These are phyloP conservation scores for Sebastes matsubarae DNA, from an alignment of 2,797 vertebrate genomes.

Conservation along the genomic window DNA sequence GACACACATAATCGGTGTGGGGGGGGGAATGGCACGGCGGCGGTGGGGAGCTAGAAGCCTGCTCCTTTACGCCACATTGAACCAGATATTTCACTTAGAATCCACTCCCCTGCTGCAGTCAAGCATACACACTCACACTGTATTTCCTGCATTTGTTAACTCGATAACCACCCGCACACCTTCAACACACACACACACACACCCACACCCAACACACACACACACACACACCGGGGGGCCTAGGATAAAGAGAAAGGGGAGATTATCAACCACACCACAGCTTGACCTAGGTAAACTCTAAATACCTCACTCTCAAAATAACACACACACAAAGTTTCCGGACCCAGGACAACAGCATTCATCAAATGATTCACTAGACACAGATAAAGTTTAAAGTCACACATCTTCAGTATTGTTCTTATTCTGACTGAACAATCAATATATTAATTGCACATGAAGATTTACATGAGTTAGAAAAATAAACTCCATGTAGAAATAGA, in stretches of 20 bases:
- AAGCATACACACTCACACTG: constrained; percentile 36
- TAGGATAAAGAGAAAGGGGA: neutral
- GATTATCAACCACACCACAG: constrained; percentile 7
- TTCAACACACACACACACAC: neutral
- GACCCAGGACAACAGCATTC: neutral
- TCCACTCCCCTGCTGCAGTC: constrained; percentile 57
- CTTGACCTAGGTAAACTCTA: neutral
- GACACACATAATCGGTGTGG: constrained; percentile 26
- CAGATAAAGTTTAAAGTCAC: neutral
- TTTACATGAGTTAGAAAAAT: neutral
- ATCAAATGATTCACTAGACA: neutral
- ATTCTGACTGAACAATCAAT: neutral
- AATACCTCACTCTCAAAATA: neutral
- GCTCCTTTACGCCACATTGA: constrained; percentile 64
- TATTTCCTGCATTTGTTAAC: constrained; percentile 33
- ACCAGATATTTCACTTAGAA: constrained; percentile 75
- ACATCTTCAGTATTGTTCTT: neutral
- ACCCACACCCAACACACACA: too few species aligned
- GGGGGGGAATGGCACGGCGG: neutral
- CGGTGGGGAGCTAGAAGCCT: constrained; percentile 26
- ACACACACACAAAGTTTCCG: neutral
- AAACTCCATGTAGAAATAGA: neutral
- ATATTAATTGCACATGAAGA: neutral
- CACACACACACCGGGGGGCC: neutral
- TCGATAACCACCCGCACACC: constrained; percentile 8